Conservation (phyloP, 2,113 vertebrate genomes). For the Cottus gobio region DNA sequence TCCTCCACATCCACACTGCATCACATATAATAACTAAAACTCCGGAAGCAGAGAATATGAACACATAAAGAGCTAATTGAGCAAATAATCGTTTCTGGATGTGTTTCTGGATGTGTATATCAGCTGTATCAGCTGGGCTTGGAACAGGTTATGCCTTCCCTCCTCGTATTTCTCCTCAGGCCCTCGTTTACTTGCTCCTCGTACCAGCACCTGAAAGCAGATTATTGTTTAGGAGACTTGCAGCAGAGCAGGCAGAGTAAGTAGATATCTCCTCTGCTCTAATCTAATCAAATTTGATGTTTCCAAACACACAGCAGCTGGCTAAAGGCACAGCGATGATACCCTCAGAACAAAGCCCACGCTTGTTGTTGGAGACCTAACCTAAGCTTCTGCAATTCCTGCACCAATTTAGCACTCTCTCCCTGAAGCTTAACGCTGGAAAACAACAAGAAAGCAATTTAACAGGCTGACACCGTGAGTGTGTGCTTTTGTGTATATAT, state of each 20-base stretch:
- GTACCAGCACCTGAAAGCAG: constrained; percentile 73
- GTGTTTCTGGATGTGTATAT: too few relatives aligned
- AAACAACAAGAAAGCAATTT: constrained; percentile 67
- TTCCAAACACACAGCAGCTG: constrained; percentile 75
- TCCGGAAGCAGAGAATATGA: constrained; percentile 48
- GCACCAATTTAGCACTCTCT: constrained; percentile 78
- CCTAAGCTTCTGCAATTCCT: constrained; percentile 80
- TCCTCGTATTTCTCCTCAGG: constrained; percentile 78
- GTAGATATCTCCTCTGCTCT: constrained; percentile 70
- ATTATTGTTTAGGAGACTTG: constrained; percentile 71
- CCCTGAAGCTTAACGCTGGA: constrained; percentile 75
- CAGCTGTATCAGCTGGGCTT: constrained; percentile 71
- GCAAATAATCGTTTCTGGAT: neutral
- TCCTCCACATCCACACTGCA: constrained; percentile 1
- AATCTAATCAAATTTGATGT: constrained; percentile 78
- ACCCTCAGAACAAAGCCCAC: constrained; percentile 64
- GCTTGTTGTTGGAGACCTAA: constrained; percentile 70
- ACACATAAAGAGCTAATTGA: neutral
- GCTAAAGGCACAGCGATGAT: constrained; percentile 66
- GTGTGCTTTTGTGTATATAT: constrained; percentile 22
- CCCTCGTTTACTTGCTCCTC: constrained; percentile 72
- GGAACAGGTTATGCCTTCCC: constrained; percentile 71
- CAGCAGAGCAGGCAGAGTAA: constrained; percentile 66
- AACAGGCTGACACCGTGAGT: constrained; percentile 23
- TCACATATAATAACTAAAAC: constrained; percentile 60